Percentiles rank a stretch among this genome's conserved stretches.
phyloP scores from a whole-genome alignment of 1,140 invertebrate species.

The Akabosia matsudoensis region DNA sequence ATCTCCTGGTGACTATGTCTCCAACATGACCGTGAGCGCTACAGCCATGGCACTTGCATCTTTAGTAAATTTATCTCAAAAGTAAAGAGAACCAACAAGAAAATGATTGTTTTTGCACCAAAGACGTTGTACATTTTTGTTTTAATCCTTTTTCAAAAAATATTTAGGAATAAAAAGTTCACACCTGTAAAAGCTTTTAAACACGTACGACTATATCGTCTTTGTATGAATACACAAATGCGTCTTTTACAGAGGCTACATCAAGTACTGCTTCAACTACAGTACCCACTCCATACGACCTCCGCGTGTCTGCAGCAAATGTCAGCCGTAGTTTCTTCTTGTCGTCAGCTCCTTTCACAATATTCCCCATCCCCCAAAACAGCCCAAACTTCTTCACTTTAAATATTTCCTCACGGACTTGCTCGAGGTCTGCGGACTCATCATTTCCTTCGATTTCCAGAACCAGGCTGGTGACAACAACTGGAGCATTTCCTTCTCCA shows the following conservation, averaged over 20 bases:
- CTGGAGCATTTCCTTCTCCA: not conserved
- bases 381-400: slow-evolving; percentile 32
- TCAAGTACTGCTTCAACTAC: slow-evolving; percentile 30
- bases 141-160: too few relatives aligned
- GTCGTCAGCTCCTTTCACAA: not conserved
- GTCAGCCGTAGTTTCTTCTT: slow-evolving; percentile 13
- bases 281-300: slow-evolving; percentile 32
- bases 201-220: slow-evolving; percentile 28
- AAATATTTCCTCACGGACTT: slow-evolving; percentile 23
- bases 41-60: slow-evolving; percentile 5
- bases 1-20: not conserved
- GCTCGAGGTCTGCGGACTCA: slow-evolving; percentile 15
- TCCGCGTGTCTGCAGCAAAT: slow-evolving; percentile 27
- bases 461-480: slow-evolving; percentile 28
- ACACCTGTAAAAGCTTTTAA: not conserved
- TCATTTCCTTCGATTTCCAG: slow-evolving; percentile 28
- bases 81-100: too few relatives aligned
- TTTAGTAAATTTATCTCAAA: not conserved
- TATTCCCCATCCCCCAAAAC: slow-evolving; percentile 25
- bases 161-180: too few relatives aligned
- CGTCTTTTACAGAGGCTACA: slow-evolving; percentile 9
- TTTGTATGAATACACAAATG: slow-evolving; percentile 28
- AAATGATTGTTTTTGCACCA: too few relatives aligned
- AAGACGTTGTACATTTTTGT: too few relatives aligned
- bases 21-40: not conserved